Evolutionary conservation across 2,113 vertebrate genomes (phyloP).

Genomic region (Halcyon malimbica): DNA sequence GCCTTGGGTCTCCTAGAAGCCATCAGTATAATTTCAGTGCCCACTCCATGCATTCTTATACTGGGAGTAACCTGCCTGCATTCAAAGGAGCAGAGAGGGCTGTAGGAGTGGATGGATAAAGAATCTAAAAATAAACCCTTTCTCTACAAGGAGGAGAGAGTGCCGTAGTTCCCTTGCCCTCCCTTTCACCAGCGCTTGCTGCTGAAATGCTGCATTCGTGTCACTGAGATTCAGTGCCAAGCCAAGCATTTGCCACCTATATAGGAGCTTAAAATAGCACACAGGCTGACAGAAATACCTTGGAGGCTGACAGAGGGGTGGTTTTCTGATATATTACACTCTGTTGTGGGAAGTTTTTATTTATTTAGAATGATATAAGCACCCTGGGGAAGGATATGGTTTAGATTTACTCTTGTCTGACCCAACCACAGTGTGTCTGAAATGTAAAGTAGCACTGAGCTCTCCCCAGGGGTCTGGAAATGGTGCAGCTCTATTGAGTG

Average conservation of each 20-base stretch:
- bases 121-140: neutral
- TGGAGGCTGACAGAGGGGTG: constrained; percentile 23
- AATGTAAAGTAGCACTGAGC: neutral
- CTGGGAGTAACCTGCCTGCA: neutral
- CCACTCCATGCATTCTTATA: neutral
- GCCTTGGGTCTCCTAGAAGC: neutral
- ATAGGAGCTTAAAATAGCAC: constrained; percentile 55
- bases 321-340: constrained; percentile 15
- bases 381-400: neutral
- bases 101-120: neutral
- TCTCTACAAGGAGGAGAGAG: neutral
- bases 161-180: neutral
- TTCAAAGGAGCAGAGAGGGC: neutral
- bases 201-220: constrained; percentile 14
- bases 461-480: neutral
- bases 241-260: neutral
- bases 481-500: neutral
- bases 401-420: constrained; percentile 34
- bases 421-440: neutral
- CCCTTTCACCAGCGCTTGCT: neutral
- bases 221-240: constrained; percentile 44
- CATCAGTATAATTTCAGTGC: neutral
- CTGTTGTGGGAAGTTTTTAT: constrained; percentile 36
- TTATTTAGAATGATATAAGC: constrained; percentile 46
- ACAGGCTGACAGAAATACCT: constrained; percentile 48